Conservation (phyloP, 2,797 vertebrate genomes). For the Hydrophis major region DNA sequence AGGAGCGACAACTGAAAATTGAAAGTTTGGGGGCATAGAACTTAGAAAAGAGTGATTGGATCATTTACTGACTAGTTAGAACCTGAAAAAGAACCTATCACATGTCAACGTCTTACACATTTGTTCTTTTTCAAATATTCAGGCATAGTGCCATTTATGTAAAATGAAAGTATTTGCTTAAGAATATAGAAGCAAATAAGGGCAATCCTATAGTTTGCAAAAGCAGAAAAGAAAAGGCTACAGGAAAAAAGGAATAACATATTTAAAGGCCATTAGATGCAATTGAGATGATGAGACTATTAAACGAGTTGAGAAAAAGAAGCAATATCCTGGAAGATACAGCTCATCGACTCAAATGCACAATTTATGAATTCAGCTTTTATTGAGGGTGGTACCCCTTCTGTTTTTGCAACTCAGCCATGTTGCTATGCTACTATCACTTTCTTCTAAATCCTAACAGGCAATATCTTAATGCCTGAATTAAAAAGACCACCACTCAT, state of each 20-base stretch:
- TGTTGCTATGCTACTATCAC: background rate
- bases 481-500: background rate
- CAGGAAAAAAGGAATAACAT: background rate
- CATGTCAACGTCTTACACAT: background rate
- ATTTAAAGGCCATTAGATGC: background rate
- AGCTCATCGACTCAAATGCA: background rate
- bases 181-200: background rate
- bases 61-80: background rate
- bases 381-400: background rate
- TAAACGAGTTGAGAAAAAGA: background rate
- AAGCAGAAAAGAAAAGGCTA: background rate
- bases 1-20: background rate
- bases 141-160: background rate
- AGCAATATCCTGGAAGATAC: background rate
- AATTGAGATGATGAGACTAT: background rate
- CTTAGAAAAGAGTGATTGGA: background rate
- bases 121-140: background rate
- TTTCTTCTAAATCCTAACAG: background rate
- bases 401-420: background rate
- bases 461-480: background rate
- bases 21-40: background rate
- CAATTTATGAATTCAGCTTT: background rate
- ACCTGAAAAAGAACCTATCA: background rate
- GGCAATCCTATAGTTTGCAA: background rate
- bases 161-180: background rate